Base-by-base conservation (phyloP, 2,888 invertebrate genomes). In the Lysandra bellargus region DNA sequence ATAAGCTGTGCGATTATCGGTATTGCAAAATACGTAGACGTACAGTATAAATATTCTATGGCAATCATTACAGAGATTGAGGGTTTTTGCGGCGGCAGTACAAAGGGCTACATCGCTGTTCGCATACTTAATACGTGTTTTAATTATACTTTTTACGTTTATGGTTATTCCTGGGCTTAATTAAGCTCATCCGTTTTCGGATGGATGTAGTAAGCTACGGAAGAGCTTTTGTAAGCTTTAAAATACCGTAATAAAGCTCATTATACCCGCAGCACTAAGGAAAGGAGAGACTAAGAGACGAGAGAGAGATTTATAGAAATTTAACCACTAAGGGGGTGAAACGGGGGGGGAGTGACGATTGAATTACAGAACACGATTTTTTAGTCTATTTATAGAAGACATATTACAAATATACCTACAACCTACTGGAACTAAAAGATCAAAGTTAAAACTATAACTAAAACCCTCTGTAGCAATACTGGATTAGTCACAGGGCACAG, bases 121-220 rank as follows among this genome's bases (percentile, higher is more conserved):
- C 53, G 53, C 17, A 76, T 75, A 30, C 5, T 76, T 57, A 76
- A 76, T 76, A 76, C 57, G 14, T 33, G 76, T 53, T 57, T 76
- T 76, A 76, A 76, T 76, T 76, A 57, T 14, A 17, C 57, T 76
- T 76, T 76, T 76, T 33, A 30, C 76, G 53, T 33, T 14, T 23
- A 75, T 75, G 75, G 53, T 76, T 69, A 37, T 69, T 69, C 69
- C 69, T 33, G 69, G 69, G 7, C 30, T 30, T 69, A 69, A 69
- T 69, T 69, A 37, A 17, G 14, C 33, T 69, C 33, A 37, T 69
- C 69, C 69, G 33, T 69, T 69, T 69, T 69, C 69, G 69, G 33
- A 33, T 33, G 33, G 5, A 14, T 69, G 23, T 12, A 30, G 30
- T 30, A 4, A 64, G 64, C 23, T 30, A 23, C 9, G 23, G 60